Evolutionary conservation across 2,113 vertebrate species (phyloP).

Genomic region (Cyanistes caeruleus): DNA sequence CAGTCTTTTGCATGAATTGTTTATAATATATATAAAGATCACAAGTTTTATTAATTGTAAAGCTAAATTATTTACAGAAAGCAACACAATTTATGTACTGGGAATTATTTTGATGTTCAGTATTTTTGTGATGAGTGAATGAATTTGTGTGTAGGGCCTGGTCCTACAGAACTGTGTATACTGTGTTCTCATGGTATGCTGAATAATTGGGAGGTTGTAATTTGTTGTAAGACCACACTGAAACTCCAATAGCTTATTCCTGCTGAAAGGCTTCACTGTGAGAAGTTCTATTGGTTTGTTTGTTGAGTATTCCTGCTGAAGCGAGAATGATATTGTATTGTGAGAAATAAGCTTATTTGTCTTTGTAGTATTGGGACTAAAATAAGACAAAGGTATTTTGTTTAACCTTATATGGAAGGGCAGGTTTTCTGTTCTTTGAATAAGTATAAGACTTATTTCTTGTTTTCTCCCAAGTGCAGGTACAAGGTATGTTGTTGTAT

Average conservation of each 20-base stretch:
- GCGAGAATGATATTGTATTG: neutral
- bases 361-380: neutral
- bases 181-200: neutral
- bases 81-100: neutral
- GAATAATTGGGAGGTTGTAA: neutral
- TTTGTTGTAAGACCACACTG: neutral
- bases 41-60: neutral
- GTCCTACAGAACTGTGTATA: neutral
- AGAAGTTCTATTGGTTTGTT: neutral
- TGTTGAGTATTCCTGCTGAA: neutral
- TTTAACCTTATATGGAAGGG: neutral
- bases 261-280: neutral
- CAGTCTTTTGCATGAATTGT: neutral
- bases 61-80: neutral
- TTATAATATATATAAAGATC: neutral
- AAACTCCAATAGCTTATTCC: neutral
- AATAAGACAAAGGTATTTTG: neutral
- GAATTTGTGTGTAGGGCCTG: neutral
- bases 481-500: neutral
- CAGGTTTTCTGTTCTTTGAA: neutral
- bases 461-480: neutral
- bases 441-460: neutral
- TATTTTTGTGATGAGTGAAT: slow-evolving; percentile 6
- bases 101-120: neutral
- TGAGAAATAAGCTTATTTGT: neutral